Conservation (phyloP, 2,888 invertebrate genomes). For the Cactoblastis cactorum region DNA sequence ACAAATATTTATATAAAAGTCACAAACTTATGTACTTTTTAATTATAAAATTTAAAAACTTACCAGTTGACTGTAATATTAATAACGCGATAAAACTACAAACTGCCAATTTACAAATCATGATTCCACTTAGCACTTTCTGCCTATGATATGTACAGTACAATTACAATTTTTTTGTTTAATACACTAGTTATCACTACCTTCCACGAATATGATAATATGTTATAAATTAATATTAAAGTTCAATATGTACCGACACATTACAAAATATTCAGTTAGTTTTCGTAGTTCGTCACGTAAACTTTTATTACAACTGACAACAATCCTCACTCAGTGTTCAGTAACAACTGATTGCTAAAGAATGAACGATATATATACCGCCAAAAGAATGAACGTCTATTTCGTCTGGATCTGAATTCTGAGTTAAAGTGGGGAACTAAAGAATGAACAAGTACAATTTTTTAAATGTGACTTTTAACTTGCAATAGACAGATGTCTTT, state of each 20-base stretch:
- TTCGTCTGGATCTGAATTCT: too few species aligned
- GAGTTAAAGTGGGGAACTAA: not conserved
- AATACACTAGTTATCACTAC: not conserved
- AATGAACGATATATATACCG: conserved; percentile 22
- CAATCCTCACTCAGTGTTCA: conserved; percentile 17
- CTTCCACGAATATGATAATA: not conserved
- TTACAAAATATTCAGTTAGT: not conserved
- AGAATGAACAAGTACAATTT: too few species aligned
- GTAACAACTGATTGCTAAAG: conserved; percentile 30
- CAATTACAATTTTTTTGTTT: not conserved
- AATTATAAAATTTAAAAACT: conserved; percentile 29
- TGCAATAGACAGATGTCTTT: too few species aligned
- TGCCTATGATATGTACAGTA: conserved; percentile 11
- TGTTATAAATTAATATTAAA: not conserved
- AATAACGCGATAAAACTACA: conserved; percentile 42
- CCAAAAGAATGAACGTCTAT: conserved; percentile 4
- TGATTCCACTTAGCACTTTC: conserved; percentile 22
- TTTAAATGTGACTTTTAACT: too few species aligned
- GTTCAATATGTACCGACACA: not conserved
- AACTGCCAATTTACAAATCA: conserved; percentile 48
- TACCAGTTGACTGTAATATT: conserved; percentile 44
- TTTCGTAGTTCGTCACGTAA: conserved; percentile 38
- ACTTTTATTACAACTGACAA: conserved; percentile 28
- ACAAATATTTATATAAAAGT: too few species aligned
- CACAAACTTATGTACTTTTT: not conserved